These are phyloP conservation scores for Hippocampus guttulatus DNA, from an alignment of 2,113 vertebrate genomes.

Conservation along the genomic window DNA sequence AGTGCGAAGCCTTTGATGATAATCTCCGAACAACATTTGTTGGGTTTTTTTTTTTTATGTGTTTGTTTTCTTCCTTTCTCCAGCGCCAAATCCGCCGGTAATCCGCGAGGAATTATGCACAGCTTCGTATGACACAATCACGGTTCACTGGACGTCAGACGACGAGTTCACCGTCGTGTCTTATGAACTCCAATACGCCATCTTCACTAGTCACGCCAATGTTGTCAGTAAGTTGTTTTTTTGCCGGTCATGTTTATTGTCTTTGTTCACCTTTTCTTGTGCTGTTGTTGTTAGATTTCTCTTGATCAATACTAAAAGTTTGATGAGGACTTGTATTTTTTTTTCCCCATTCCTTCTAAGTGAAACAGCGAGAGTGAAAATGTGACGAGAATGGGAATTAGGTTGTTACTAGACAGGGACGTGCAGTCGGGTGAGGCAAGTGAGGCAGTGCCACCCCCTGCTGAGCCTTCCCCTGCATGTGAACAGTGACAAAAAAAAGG, in stretches of 20 bases:
- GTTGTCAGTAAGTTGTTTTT: constrained; percentile 88
- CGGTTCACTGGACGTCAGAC: constrained; percentile 95
- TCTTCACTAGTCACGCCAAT: constrained; percentile 94
- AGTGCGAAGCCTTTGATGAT: constrained; percentile 26
- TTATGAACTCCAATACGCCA: constrained; percentile 95
- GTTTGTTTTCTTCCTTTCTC: constrained; percentile 32
- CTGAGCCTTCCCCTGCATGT: too few relatives aligned
- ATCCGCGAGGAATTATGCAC: constrained; percentile 96
- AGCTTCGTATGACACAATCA: constrained; percentile 95
- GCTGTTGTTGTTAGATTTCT: background rate
- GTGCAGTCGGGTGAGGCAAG: too few relatives aligned
- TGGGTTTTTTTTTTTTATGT: constrained; percentile 2
- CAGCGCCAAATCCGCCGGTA: constrained; percentile 90
- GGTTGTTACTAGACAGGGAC: background rate
- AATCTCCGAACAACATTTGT: constrained; percentile 16
- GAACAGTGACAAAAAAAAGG: too few relatives aligned
- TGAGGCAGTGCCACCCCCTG: too few relatives aligned
- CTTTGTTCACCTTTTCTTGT: background rate
- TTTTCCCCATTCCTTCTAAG: background rate
- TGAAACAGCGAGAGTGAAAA: constrained; percentile 8
- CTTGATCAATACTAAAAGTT: background rate
- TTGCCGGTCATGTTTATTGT: background rate
- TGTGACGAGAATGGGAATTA: constrained; percentile 21
- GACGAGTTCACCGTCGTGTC: constrained; percentile 96
- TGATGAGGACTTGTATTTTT: background rate